These are phyloP conservation scores for Coelopa pilipes DNA, from an alignment of 2,888 invertebrate genomes.

Conservation along the genomic window DNA sequence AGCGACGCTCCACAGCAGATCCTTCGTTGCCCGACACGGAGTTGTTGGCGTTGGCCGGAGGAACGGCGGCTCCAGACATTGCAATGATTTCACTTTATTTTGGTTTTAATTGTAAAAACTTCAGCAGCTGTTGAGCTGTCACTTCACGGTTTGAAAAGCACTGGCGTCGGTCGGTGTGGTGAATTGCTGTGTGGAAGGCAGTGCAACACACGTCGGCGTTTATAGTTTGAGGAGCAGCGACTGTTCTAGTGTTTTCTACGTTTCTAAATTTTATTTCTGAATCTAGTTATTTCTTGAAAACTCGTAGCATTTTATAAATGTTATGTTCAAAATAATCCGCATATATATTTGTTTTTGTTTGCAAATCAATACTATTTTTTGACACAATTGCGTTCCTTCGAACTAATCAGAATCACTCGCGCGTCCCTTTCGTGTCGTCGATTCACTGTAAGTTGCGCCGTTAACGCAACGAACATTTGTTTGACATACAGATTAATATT, in stretches of 20 bases:
- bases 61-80: not conserved
- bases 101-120: not conserved
- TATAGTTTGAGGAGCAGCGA: not conserved
- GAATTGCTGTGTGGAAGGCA: not conserved
- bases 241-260: not conserved
- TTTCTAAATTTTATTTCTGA: too few species aligned
- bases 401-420: too few species aligned
- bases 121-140: not conserved
- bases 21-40: not conserved
- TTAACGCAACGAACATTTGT: too few species aligned
- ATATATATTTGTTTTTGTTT: too few species aligned
- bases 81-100: not conserved
- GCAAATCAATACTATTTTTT: too few species aligned
- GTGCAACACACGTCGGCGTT: not conserved
- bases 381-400: too few species aligned
- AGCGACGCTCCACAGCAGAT: conserved; percentile 47
- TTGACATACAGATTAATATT: too few species aligned
- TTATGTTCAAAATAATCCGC: too few species aligned
- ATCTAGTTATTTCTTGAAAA: not conserved
- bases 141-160: not conserved
- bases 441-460: too few species aligned
- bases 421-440: too few species aligned
- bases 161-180: not conserved
- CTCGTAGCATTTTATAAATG: not conserved
- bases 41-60: not conserved